A percentile compares a stretch with the other conserved stretches of the same genome.
These are phyloP conservation scores for Nyleta sp. DNA, from an alignment of 2,888 invertebrate species.

Conservation along the genomic window DNA sequence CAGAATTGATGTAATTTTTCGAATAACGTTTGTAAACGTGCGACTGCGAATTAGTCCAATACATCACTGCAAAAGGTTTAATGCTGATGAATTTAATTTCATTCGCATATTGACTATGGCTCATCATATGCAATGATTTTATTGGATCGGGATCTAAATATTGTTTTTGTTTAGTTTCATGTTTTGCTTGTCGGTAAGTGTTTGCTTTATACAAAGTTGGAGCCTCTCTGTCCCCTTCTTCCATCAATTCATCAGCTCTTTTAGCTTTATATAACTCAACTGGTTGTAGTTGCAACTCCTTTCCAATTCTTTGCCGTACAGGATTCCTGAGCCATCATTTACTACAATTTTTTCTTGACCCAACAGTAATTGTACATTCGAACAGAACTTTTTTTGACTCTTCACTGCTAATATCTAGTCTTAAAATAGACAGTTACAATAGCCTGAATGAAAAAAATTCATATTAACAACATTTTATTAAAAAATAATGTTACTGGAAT, in stretches of 20 bases:
- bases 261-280: background rate
- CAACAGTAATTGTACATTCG: too few species aligned
- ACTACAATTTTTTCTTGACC: too few species aligned
- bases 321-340: background rate
- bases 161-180: background rate
- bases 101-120: background rate
- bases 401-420: too few species aligned
- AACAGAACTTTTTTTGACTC: too few species aligned
- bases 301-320: background rate
- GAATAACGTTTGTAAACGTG: too few species aligned
- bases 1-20: background rate
- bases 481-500: too few species aligned
- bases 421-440: too few species aligned
- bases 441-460: too few species aligned
- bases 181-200: background rate
- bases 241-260: background rate
- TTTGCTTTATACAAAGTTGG: background rate
- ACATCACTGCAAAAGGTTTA: background rate
- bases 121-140: background rate
- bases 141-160: conserved; percentile 4
- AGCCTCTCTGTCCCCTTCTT: background rate
- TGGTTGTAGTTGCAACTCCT: background rate
- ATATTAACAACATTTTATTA: too few species aligned
- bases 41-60: too few species aligned
- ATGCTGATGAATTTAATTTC: background rate